These are phyloP conservation scores for Nesoenas mayeri DNA, from an alignment of 2,113 vertebrate species.

Conservation along the genomic window DNA sequence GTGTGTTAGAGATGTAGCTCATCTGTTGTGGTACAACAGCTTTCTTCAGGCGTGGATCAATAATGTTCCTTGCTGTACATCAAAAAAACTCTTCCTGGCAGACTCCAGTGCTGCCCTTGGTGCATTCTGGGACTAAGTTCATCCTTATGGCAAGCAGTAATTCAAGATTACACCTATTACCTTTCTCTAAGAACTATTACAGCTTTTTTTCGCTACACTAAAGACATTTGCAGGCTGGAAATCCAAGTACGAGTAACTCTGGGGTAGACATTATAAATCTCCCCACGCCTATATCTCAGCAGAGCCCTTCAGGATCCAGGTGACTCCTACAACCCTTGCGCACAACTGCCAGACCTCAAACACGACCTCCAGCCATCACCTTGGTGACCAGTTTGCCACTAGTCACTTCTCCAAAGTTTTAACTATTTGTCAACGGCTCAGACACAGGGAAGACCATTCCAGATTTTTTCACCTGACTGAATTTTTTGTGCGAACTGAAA, in stretches of 20 bases:
- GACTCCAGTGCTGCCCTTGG: background rate
- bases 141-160: conserved; percentile 48
- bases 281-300: background rate
- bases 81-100: conserved; percentile 13
- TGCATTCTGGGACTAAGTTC: conserved; percentile 32
- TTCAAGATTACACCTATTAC: conserved; percentile 35
- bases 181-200: conserved; percentile 8
- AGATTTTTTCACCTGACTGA: background rate
- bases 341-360: background rate
- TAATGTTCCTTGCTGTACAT: conserved; percentile 38
- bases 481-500: background rate
- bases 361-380: background rate
- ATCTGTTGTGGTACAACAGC: background rate
- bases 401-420: background rate
- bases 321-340: background rate
- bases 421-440: background rate
- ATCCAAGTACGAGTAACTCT: background rate
- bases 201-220: background rate
- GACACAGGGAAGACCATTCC: background rate
- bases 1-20: background rate
- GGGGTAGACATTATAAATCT: background rate
- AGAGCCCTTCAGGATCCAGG: background rate
- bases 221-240: background rate
- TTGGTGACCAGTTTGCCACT: background rate
- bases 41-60: conserved; percentile 44